Conservation (phyloP, 64 coral and sea anemone genomes). For the Montipora sp. region DNA sequence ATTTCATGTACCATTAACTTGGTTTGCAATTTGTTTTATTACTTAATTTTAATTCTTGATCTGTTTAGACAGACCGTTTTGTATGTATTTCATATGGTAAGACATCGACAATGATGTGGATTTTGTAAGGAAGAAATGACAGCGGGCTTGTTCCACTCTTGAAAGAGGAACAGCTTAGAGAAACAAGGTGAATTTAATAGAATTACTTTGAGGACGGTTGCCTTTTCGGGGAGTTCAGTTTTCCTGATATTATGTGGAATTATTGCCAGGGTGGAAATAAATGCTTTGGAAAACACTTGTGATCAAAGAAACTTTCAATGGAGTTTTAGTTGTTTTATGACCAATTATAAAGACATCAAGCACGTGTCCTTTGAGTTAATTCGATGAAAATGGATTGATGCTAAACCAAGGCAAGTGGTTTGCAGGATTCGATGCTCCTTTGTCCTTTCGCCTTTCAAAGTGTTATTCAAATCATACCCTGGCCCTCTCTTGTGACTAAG, state of each 20-base stretch:
- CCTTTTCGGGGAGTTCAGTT: not conserved
- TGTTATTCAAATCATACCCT: not conserved
- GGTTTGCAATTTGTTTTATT: not conserved
- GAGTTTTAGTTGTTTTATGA: slow-evolving; percentile 19
- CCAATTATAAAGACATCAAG: slow-evolving; percentile 58
- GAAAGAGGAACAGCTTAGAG: not conserved
- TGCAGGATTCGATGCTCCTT: not conserved
- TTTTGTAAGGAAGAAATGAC: not conserved
- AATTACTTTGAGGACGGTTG: not conserved
- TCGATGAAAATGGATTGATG: slow-evolving; percentile 12
- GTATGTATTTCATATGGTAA: slow-evolving; percentile 28
- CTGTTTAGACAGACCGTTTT: slow-evolving; percentile 12
- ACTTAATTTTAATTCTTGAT: slow-evolving; percentile 2
- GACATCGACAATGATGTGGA: not conserved
- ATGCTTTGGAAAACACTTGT: slow-evolving; percentile 28
- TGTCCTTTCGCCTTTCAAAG: not conserved
- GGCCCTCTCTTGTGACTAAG: not conserved
- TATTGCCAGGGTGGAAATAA: not conserved
- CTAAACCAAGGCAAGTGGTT: slow-evolving; percentile 1
- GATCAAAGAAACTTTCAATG: slow-evolving; percentile 11
- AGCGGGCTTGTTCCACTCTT: not conserved
- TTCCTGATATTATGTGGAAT: slow-evolving; percentile 33
- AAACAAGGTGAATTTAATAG: not conserved
- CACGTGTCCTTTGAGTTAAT: slow-evolving; percentile 38
- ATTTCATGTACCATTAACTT: slow-evolving; percentile 86